Evolutionary conservation across 2,888 invertebrate genomes (phyloP).

Genomic region (Synergus japonicus): DNA sequence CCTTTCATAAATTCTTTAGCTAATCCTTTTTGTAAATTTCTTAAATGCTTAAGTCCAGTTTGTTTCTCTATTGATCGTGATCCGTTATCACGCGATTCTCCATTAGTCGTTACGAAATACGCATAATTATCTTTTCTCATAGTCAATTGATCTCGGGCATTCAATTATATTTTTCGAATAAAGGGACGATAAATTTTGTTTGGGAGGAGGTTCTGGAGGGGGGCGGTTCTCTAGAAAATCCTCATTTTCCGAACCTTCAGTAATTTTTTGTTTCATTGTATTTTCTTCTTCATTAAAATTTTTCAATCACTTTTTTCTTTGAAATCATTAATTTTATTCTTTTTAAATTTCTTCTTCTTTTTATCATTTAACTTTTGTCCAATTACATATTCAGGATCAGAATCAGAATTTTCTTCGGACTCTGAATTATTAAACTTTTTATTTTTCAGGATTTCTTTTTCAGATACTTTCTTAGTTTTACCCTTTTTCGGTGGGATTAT

Average conservation of each 20-base stretch:
- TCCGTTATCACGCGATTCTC: background rate
- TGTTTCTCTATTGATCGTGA: background rate
- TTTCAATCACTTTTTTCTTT: too few relatives aligned
- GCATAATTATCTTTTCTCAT: background rate
- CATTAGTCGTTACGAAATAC: background rate
- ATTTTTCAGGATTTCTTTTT: too few relatives aligned
- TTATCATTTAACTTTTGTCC: too few relatives aligned
- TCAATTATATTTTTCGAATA: background rate
- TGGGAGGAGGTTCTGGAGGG: background rate
- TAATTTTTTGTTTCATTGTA: fast-evolving
- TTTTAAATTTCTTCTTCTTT: too few relatives aligned
- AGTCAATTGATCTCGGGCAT: too few relatives aligned
- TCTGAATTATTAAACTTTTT: too few relatives aligned
- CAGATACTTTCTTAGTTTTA: too few relatives aligned
- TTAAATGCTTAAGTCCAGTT: background rate
- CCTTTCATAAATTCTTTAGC: background rate
- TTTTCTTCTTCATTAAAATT: background rate
- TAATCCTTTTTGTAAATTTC: background rate
- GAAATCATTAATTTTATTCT: too few relatives aligned
- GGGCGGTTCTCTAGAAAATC: background rate
- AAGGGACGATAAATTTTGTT: background rate
- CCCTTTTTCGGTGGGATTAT: too few relatives aligned
- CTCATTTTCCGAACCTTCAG: too few relatives aligned
- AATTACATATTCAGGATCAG: too few relatives aligned
- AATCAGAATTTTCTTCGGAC: too few relatives aligned